Evolutionary conservation across 2,797 vertebrate species (phyloP), one percentile per base, ranked within the genome.

Genomic region (Schizothorax lantsangensis): DNA sequence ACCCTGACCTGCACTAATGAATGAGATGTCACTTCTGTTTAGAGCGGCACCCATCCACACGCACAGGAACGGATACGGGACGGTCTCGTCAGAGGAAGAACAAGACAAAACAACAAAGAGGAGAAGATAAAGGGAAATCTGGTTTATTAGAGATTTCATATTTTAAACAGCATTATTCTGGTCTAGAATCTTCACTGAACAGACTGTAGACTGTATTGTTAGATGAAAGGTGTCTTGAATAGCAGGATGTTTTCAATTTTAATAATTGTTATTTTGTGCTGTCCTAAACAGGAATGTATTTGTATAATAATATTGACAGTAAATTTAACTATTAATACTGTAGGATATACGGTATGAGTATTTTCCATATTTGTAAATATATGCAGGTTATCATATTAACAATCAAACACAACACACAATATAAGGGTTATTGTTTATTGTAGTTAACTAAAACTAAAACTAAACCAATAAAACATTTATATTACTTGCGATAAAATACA

Each of bases 21-120:
- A 95, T 95, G 92, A 93, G 92, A 93, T 94, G 94, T 94, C 94
- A 94, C 91, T 94, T 94, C 90, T 93, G 92, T 88, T 94, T 94
- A 94, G 89, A 91, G 91, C 87, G 90, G 88, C 87, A 80, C 84
- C 91, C 83, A 90, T 91, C 79, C 91, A 90, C 62, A 30, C 12
- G 1, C 62, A 30, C 62, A 64, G 62, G 62, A 82, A 11, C 15
- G 21, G 30, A 81, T 23, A 15, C 6, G 1, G 4, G 30, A 14
- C 57, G 23, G 7, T 26, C 57, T 26, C n/a, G 0, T 62, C 57
- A 62, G 10, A 26, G 57, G 57, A 62, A 62, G 57, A 59, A n/a
- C 59, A 30, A 92, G 89, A 90, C 85, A 87, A 88, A 66, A 92
- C 89, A 90, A 82, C 86, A 71, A 11, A 81, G 68, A 57, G 1